phyloP scores from a whole-genome alignment of 2,888 invertebrate species.

The Morpho achilles region DNA sequence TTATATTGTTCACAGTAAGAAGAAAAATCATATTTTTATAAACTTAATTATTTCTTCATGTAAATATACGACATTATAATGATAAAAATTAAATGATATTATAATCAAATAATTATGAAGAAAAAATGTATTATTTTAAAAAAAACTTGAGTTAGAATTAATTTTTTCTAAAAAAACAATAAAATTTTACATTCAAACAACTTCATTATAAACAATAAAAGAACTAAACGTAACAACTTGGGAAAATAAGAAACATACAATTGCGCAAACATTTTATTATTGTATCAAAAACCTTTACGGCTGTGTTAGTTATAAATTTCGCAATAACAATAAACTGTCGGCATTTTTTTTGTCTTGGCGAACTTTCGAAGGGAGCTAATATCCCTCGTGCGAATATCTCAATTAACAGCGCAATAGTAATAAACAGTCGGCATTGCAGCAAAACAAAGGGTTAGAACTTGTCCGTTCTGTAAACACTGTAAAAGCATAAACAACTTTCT shows the following conservation, averaged over 20 bases:
- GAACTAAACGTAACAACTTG: neutral
- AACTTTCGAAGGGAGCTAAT: conserved; percentile 25
- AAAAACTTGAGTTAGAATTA: too few relatives aligned
- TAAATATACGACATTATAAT: too few relatives aligned
- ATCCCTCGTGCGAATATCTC: conserved; percentile 33
- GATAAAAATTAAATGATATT: too few relatives aligned
- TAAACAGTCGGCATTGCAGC: conserved; percentile 40
- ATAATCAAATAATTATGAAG: too few relatives aligned
- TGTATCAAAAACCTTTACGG: conserved; percentile 17
- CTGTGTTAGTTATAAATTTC: conserved; percentile 29
- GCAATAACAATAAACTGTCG: conserved; percentile 34
- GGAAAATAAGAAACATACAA: neutral
- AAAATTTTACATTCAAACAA: too few relatives aligned
- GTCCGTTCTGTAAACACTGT: conserved; percentile 44
- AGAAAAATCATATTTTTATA: too few relatives aligned
- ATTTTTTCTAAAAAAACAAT: too few relatives aligned
- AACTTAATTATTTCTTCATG: too few relatives aligned
- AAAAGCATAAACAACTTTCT: conserved; percentile 47
- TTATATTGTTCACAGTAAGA: too few relatives aligned
- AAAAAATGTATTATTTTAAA: too few relatives aligned
- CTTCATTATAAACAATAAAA: too few relatives aligned
- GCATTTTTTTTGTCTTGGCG: conserved; percentile 32
- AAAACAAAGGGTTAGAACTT: conserved; percentile 50
- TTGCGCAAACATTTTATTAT: conserved; percentile 9
- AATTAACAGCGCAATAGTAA: conserved; percentile 43